These are phyloP conservation scores for Siphamia tubifer DNA, from an alignment of 2,113 vertebrate species.

Conservation along the genomic window DNA sequence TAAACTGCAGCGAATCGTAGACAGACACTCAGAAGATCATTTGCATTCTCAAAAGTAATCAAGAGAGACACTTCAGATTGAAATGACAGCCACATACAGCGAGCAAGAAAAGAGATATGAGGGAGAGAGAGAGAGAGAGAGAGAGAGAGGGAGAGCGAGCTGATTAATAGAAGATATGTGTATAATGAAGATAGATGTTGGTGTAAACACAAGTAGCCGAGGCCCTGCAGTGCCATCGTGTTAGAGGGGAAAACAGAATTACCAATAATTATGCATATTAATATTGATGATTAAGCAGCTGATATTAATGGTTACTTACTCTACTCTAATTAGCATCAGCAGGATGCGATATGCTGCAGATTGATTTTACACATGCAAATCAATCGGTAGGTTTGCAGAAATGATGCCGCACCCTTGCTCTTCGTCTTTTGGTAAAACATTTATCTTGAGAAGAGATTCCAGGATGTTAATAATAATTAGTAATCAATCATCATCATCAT, in stretches of 20 bases:
- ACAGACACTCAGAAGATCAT: conserved; percentile 8
- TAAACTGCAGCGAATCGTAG: conserved; percentile 3
- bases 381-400: conserved; percentile 18
- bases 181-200: conserved; percentile 63
- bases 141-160: neutral
- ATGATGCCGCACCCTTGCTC: conserved; percentile 1
- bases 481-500: too few relatives aligned
- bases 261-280: conserved; percentile 74
- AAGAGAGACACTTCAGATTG: conserved; percentile 14
- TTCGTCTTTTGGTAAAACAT: too few relatives aligned
- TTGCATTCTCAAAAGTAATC: conserved; percentile 30
- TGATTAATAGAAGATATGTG: conserved; percentile 35
- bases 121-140: neutral
- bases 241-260: conserved; percentile 52
- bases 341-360: conserved; percentile 59
- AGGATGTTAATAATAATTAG: too few relatives aligned
- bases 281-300: conserved; percentile 75
- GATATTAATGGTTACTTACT: conserved; percentile 72
- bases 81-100: neutral
- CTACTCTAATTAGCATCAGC: conserved; percentile 72
- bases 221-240: conserved; percentile 17
- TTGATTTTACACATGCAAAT: conserved; percentile 62
- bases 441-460: too few relatives aligned
- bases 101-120: neutral
- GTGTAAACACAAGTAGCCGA: conserved; percentile 47